These are phyloP conservation scores for Dicroscelio sp. DNA, from an alignment of 2,888 invertebrate species.

Conservation along the genomic window DNA sequence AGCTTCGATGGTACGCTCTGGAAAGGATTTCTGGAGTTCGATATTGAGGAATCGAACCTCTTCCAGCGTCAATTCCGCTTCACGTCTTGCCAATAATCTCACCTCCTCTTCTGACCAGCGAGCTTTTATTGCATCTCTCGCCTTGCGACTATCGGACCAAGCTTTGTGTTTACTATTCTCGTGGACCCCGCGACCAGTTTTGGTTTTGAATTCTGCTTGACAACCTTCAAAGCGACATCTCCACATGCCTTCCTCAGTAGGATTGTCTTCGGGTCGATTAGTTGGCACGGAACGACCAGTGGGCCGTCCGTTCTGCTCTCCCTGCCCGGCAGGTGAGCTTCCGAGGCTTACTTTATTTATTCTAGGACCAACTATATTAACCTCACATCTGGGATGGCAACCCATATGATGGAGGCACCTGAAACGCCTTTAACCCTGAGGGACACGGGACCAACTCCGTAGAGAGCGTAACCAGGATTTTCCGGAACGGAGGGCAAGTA, in stretches of 20 bases:
- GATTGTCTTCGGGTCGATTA: not conserved
- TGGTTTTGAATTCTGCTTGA: not conserved
- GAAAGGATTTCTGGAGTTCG: not conserved
- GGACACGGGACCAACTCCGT: too few relatives aligned
- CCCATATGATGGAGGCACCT: too few relatives aligned
- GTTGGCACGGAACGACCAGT: slow-evolving; percentile 38
- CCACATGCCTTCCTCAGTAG: not conserved
- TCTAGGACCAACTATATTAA: too few relatives aligned
- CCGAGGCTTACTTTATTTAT: too few relatives aligned
- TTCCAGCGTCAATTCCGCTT: not conserved
- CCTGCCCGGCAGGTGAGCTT: too few relatives aligned
- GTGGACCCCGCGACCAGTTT: slow-evolving; percentile 50
- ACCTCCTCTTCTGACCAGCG: slow-evolving; percentile 14
- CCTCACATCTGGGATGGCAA: too few relatives aligned
- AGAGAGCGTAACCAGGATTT: too few relatives aligned
- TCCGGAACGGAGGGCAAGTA: too few relatives aligned
- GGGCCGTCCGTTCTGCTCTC: slow-evolving; percentile 12
- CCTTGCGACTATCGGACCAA: slow-evolving; percentile 26
- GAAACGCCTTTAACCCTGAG: too few relatives aligned
- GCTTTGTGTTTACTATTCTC: slow-evolving; percentile 35
- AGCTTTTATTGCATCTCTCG: not conserved
- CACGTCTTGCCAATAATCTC: slow-evolving; percentile 11
- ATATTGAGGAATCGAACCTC: too few relatives aligned
- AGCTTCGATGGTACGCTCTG: slow-evolving; percentile 18
- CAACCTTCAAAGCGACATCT: slow-evolving; percentile 25